These are phyloP conservation scores for Ctenicera cuprea DNA, from an alignment of 2,888 invertebrate genomes.

Conservation along the genomic window DNA sequence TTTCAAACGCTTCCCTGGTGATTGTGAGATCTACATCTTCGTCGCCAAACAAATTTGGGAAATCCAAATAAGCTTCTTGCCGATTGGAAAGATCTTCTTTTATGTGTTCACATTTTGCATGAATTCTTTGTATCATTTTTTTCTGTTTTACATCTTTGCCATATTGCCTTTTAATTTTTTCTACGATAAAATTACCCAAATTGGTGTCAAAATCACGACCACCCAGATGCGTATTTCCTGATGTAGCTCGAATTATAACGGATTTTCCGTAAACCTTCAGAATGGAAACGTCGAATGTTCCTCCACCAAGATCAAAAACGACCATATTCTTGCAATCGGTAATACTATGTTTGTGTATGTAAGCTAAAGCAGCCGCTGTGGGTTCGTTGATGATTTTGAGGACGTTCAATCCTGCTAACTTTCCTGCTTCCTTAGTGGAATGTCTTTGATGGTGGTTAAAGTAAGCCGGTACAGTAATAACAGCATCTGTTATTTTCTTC, in stretches of 20 bases:
- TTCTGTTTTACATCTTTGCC: slow-evolving; percentile 10
- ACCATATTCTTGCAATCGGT: slow-evolving; percentile 47
- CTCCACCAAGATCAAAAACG: slow-evolving; percentile 61
- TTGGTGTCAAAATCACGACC: slow-evolving; percentile 59
- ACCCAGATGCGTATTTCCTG: slow-evolving; percentile 60
- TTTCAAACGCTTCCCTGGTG: slow-evolving; percentile 53
- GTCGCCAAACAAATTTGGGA: background rate
- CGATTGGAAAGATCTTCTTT: slow-evolving; percentile 19
- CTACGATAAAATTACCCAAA: slow-evolving; percentile 48
- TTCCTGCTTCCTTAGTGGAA: slow-evolving; percentile 56
- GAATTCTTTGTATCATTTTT: slow-evolving; percentile 2
- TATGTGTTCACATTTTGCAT: slow-evolving; percentile 25
- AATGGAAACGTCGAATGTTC: slow-evolving; percentile 61
- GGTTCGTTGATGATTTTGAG: slow-evolving; percentile 58
- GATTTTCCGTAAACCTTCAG: slow-evolving; percentile 67
- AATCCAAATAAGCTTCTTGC: slow-evolving; percentile 3
- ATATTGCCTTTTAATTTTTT: slow-evolving; percentile 28
- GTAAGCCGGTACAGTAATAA: slow-evolving; percentile 59
- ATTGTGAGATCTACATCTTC: slow-evolving; percentile 48
- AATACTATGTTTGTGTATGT: slow-evolving; percentile 50
- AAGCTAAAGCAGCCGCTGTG: slow-evolving; percentile 59
- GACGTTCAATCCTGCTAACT: slow-evolving; percentile 54
- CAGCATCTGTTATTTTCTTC: slow-evolving; percentile 49
- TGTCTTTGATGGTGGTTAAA: slow-evolving; percentile 57
- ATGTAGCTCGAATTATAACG: slow-evolving; percentile 48